Conservation (phyloP, 1,140 invertebrate species). For the Orchesella cincta region DNA sequence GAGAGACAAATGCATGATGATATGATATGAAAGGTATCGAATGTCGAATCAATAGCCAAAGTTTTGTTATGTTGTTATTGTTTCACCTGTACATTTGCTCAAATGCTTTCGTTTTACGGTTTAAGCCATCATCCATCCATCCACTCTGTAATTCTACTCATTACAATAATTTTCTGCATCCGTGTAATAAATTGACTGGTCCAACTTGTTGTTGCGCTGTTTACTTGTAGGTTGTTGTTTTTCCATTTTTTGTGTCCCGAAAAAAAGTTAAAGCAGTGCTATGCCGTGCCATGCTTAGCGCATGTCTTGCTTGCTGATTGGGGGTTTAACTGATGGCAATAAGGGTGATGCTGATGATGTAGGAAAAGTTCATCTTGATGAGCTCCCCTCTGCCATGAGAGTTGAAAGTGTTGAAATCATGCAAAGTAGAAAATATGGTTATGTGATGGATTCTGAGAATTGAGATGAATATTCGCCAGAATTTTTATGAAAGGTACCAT, state of each 20-base stretch:
- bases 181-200: neutral
- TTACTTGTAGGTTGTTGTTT: neutral
- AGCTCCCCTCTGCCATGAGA: neutral
- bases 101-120: neutral
- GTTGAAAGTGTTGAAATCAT: neutral
- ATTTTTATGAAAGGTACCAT: too few relatives aligned
- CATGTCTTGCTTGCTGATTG: too few relatives aligned
- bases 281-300: neutral
- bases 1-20: neutral
- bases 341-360: neutral
- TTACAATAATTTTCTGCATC: neutral
- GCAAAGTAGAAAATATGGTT: neutral
- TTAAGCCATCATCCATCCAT: neutral
- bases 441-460: neutral
- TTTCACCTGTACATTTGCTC: neutral
- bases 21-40: too few relatives aligned
- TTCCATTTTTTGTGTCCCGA: neutral
- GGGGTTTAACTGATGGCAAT: neutral
- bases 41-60: too few relatives aligned
- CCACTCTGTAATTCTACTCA: neutral
- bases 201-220: neutral
- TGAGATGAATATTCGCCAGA: neutral
- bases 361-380: neutral
- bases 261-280: neutral
- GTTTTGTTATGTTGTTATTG: neutral